Conservation (phyloP, 2,113 vertebrate genomes). For the Lagopus leucura region DNA sequence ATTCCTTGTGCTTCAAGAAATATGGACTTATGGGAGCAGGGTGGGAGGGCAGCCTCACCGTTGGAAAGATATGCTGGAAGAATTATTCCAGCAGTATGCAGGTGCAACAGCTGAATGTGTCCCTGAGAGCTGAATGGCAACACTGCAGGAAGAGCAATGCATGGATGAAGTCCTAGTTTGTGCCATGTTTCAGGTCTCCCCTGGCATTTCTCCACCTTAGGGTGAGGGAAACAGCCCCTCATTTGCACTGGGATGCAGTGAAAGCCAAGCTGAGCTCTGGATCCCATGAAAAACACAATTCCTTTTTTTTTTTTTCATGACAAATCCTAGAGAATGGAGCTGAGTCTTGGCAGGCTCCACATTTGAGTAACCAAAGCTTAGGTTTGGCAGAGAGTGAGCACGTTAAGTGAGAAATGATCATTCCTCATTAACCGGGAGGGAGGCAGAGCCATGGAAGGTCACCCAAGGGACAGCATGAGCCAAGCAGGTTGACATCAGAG, state of each 20-base stretch:
- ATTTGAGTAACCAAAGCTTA: neutral
- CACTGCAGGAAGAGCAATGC: neutral
- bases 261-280: neutral
- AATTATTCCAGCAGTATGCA: neutral
- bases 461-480: neutral
- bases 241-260: accelerated
- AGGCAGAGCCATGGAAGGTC: neutral
- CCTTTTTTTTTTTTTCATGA: too few species aligned
- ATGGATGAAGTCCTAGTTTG: neutral
- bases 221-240: accelerated
- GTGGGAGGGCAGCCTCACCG: neutral
- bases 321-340: neutral
- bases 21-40: neutral
- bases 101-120: neutral
- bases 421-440: neutral
- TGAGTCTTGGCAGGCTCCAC: neutral
- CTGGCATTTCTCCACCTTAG: accelerated
- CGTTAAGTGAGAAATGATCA: constrained; percentile 15
- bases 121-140: neutral
- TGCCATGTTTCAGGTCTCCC: neutral
- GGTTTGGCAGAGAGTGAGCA: neutral
- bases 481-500: neutral
- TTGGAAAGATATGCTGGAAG: neutral
- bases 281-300: accelerated
- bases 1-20: neutral